Conservation (phyloP, 2,797 vertebrate species). For the Mus spretus region DNA sequence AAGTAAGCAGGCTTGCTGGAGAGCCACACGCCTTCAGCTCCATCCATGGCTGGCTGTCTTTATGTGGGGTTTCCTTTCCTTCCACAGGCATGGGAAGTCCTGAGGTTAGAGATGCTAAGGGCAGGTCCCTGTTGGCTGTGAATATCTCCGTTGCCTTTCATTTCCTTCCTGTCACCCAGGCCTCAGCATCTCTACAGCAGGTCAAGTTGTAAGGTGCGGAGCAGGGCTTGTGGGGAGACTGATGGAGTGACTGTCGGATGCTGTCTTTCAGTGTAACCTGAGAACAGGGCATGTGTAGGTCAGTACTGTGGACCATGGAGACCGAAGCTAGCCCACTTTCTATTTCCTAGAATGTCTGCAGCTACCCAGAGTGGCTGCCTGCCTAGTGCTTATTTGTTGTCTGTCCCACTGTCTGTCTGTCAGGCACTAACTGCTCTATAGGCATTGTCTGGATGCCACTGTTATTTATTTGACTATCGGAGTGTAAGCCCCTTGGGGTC, state of each 20-base stretch:
- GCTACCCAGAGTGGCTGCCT: neutral
- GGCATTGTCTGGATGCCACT: neutral
- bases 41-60: constrained; percentile 43
- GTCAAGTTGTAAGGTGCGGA: neutral
- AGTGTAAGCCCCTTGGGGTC: neutral
- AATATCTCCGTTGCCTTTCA: neutral
- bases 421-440: neutral
- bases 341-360: neutral
- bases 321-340: neutral
- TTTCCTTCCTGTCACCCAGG: neutral
- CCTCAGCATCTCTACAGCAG: neutral
- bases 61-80: constrained; percentile 56
- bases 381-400: neutral
- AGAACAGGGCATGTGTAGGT: neutral
- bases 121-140: neutral
- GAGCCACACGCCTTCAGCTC: constrained; percentile 51
- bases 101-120: constrained; percentile 13
- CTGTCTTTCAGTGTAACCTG: neutral
- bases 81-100: neutral
- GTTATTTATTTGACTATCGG: neutral
- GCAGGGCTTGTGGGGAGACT: neutral
- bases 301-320: neutral
- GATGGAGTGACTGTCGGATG: neutral
- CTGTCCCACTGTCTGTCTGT: neutral
- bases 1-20: constrained; percentile 71